These are phyloP conservation scores for Donacobius atricapilla DNA, from an alignment of 2,113 vertebrate species.

Conservation along the genomic window DNA sequence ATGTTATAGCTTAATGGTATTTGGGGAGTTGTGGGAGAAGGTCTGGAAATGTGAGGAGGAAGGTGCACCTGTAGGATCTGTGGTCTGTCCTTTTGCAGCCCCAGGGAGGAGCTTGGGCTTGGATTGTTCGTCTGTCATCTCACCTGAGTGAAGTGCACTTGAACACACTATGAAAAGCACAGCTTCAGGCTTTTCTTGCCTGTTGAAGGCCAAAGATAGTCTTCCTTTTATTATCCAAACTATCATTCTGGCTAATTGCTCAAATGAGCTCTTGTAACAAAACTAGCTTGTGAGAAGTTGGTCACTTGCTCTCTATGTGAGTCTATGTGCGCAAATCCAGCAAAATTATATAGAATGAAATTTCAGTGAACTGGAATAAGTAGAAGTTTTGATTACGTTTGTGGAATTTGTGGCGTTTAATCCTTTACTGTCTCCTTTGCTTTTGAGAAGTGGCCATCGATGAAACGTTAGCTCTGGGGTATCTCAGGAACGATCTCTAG, in stretches of 20 bases:
- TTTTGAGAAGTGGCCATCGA: not conserved
- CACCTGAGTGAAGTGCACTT: not conserved
- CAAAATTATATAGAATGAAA: fast-evolving
- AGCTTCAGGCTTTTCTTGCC: fast-evolving
- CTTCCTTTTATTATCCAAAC: not conserved
- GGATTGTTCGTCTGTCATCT: not conserved
- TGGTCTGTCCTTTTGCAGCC: not conserved
- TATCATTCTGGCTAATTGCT: fast-evolving
- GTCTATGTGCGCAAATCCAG: not conserved
- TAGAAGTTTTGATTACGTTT: not conserved
- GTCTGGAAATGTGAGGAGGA: not conserved
- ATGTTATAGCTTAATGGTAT: fast-evolving
- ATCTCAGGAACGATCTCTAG: not conserved
- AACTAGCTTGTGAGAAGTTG: not conserved
- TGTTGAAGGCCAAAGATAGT: not conserved
- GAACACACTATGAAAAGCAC: fast-evolving
- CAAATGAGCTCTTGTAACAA: not conserved
- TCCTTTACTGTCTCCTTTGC: not conserved
- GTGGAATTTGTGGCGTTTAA: not conserved
- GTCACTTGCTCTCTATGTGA: not conserved
- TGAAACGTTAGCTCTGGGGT: not conserved
- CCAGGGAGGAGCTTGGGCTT: not conserved
- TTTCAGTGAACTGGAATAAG: not conserved
- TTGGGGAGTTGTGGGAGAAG: not conserved
- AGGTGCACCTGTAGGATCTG: fast-evolving